Base-by-base conservation (phyloP, 2,888 invertebrate genomes). In the Crioceris asparagi region DNA sequence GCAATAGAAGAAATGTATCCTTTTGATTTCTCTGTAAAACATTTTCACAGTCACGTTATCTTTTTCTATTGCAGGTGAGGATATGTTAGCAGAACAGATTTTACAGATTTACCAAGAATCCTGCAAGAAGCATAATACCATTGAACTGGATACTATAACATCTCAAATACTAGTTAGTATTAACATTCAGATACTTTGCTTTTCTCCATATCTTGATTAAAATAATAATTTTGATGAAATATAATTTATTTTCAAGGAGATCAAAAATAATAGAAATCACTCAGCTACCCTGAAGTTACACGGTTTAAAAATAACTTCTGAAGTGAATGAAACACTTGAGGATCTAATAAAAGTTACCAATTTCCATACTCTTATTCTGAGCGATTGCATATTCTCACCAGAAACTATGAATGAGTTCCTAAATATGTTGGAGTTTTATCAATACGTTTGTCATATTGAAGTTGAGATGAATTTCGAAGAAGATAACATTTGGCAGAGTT, bases 241-340 rank as follows among this genome's bases (percentile, higher is more conserved):
- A 17, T 12, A 10, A 27, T 14, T 30, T 32, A 17, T 38, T 30
- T 55, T 55, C 34, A 38, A 60, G 59, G 57, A 59, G 36, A 56
- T 60, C 32, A 56, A 53, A 51, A 55, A 60, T 38, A 62, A 62
- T 42, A 52, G 43, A 17, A 57, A 61, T 36, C 55, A 56, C 45
- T 59, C 61, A n/a, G 59, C 60, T 15, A 49, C 46, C 25, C 45
- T 62, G 31, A 61, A 57, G 42, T 45, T 62, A 39, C 45, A 53
- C 17, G 51, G 52, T 32, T 45, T 61, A 10, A 56, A 50, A 40
- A 49, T 61, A 36, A 58, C 60, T 11, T 49, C 48, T 38, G 62
- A 62, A 43, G 60, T 61, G 17, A 59, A 59, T 35, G 61, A 62
- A 38, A 61, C 61, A 4, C 39, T 62, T 4, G 62, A 62, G 42